Evolutionary conservation across 1,140 invertebrate species (phyloP), one percentile per base, ranked within the genome.

Genomic region (Pomacea maculata): DNA sequence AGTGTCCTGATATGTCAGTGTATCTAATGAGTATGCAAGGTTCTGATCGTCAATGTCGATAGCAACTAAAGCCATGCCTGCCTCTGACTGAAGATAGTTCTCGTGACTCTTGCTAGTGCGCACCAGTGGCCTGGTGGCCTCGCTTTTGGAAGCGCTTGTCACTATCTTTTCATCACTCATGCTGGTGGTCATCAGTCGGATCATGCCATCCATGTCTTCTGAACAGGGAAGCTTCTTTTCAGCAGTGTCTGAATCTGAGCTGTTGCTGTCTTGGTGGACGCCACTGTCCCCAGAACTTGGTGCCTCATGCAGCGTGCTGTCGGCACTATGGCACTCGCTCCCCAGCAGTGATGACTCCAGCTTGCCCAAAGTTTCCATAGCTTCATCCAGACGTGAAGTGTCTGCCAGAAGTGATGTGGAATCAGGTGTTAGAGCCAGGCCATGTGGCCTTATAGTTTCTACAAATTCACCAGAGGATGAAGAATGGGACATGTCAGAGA

Each of bases 1-100:
- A 79, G 86, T 85, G 95, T 93, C 71, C 95, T 96, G 83, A 92
- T 97, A 96, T 82, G 97, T 92, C 75, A 98, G 93, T 57, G 96
- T 97, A 90, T 97, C 97, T 77, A 97, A 92, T 73, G 96, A 97
- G 84, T 96, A 97, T 86, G 96, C 97, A 82, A 97, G 94, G 91
- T 97, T 96, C 57, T 61, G 57, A 90, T 98, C 97, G 81, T 97
- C 96, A 85, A 97, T 96, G 85, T 96, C 89, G 72, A 91, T 89
- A 82, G 81, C 82, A 5, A 90, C 87, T 70, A 88, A 68, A 25
- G 84, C 84, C 61, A 89, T 85, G 68, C 85, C 84, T 17, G 84
- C 80, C 54, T 82, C 87, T 79, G 85, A 81, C 80, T 89, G 84
- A 63, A 91, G 78, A 78, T 89, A 90, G 78, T 89, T 89, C 82